Evolutionary conservation across 1,140 invertebrate species (phyloP).

Genomic region (Macrobrachium nipponense): DNA sequence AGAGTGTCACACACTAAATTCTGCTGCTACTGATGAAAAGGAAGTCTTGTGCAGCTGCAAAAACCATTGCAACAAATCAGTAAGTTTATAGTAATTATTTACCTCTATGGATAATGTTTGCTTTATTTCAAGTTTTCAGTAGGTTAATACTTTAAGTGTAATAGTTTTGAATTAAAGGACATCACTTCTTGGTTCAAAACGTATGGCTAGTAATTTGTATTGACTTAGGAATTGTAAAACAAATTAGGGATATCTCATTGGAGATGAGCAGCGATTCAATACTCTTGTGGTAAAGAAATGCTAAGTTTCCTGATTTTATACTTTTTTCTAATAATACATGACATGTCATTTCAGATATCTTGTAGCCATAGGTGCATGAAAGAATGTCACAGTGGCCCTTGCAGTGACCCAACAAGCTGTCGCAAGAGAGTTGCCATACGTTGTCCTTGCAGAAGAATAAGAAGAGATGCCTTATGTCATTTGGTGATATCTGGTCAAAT

Average conservation of each 20-base stretch:
- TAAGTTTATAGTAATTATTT: slow-evolving; percentile 1
- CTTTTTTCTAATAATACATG: neutral
- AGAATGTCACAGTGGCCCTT: slow-evolving; percentile 82
- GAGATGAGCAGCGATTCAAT: no score
- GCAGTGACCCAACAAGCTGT: slow-evolving; percentile 78
- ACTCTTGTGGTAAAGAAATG: no score
- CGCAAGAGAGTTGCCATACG: slow-evolving; percentile 82
- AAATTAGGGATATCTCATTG: no score
- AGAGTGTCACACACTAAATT: slow-evolving; percentile 77
- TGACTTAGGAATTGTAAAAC: no score
- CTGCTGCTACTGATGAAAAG: slow-evolving; percentile 69
- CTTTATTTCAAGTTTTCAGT: neutral
- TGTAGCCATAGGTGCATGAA: slow-evolving; percentile 79
- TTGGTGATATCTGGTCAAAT: slow-evolving; percentile 22
- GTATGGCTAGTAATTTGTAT: no score
- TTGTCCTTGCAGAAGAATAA: slow-evolving; percentile 83
- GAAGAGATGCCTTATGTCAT: slow-evolving; percentile 80
- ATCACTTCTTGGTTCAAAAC: no score
- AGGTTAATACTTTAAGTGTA: neutral
- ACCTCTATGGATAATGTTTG: neutral
- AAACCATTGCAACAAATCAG: slow-evolving; percentile 83
- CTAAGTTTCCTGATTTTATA: no score
- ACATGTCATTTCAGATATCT: slow-evolving; percentile 67
- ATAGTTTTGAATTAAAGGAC: no score
- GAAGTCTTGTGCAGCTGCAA: slow-evolving; percentile 78